Evolutionary conservation across 2,797 vertebrate genomes (phyloP), one percentile per base, ranked within the genome.

Genomic region (Hoplostethus atlanticus): DNA sequence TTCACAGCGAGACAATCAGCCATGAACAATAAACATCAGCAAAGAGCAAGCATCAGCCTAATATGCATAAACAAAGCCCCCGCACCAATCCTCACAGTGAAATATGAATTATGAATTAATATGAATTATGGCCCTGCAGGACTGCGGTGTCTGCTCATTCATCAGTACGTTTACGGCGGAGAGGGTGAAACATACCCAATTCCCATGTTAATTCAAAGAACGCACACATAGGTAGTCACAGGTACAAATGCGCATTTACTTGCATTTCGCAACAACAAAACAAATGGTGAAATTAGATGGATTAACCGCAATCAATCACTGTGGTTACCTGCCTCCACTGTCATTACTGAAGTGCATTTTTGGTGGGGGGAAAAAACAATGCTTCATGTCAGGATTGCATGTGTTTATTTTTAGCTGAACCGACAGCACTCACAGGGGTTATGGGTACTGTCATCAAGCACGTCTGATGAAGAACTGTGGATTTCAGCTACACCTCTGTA

Each of bases 101-200:
- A 87, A 80, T 77, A 80, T 85, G 81, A 92, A 88, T 90, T 89
- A 89, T 91, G 83, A 91, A 88, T 89, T 84, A 71, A 79, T 73
- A 67, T 89, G 87, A 92, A 88, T 91, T 89, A 91, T 84, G 76
- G 85, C 71, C 66, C 76, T 74, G 78, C 78, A 82, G 84, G 68
- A 73, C 76, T 8, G 72, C 31, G 1, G 73, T 51, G 73, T 58
- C 65, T 54, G 79, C 85, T 90, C 86, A 85, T 91, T 90, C 85
- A 90, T 91, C 91, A 90, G 74, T 55, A 70, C 46, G 64, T 70
- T 88, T 85, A 80, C 79, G 74, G 64, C 0, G 31, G 69, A 71
- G 74, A 64, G 50, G 56, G 63, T 69, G 74, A 56, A 79, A 83
- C 17, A 72, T 15, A 69, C 5, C 65, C 38, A 0, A 50, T 59